Evolutionary conservation across 2,797 vertebrate genomes (phyloP), one percentile per base, ranked within the genome.

Genomic region (Gobio occitaniae): DNA sequence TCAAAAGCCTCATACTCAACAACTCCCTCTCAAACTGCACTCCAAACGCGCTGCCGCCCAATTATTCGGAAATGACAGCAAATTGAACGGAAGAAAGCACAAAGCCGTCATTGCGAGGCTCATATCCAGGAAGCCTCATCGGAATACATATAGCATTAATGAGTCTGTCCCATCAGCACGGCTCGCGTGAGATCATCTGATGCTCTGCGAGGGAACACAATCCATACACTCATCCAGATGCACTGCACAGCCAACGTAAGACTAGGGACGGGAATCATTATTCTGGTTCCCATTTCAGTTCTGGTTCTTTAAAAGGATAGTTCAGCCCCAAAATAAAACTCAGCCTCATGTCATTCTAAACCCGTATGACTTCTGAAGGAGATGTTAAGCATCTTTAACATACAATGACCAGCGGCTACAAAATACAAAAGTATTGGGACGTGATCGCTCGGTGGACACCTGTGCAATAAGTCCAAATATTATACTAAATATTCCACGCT

Each of bases 41-140:
- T 72, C 32, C 47, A 56, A 82, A 86, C 59, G 48, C 47, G n/a
- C 44, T 56, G 25, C 41, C 7, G 29, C 84, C 88, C 85, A 29
- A 89, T 91, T 90, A 92, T 90, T 89, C 87, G 78, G 69, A 86
- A 92, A 89, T 36, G 86, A 89, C 89, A 86, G 86, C 85, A 90
- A 91, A 93, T 91, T 88, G 90, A 92, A 87, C 59, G 84, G 87
- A 89, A 89, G 86, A 89, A 89, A 90, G 85, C 50, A 63, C 61
- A 70, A 59, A 63, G 38, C 74, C 70, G 79, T 81, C 90, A 84
- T 87, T 84, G 88, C 80, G 83, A 85, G 84, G 79, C 83, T 83
- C 50, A 25, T 61, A 87, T 87, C 84, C 56, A 61, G 25, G 11
- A 71, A 91, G 84, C 80, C 78, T 91, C 89, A 87, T 92, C 85